These are phyloP conservation scores for Pocillopora meandrina DNA, from an alignment of 92 coral and sea anemone genomes.

Conservation along the genomic window DNA sequence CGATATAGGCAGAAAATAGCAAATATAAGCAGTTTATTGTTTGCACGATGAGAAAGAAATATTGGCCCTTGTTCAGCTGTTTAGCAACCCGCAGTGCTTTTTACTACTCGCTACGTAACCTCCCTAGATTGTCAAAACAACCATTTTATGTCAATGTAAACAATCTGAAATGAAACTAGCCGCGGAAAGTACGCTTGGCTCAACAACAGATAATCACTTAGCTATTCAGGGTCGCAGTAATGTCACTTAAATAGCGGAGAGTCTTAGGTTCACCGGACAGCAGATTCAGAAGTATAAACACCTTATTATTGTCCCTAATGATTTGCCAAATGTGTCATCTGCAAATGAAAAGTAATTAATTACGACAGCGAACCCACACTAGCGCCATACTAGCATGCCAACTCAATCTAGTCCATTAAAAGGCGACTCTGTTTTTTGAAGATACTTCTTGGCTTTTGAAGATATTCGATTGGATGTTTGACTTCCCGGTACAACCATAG, in stretches of 20 bases:
- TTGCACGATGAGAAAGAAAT: constrained; percentile 36
- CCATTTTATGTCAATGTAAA: constrained; percentile 49
- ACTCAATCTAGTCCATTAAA: constrained; percentile 18
- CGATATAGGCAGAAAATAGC: constrained; percentile 48
- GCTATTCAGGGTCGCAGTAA: constrained; percentile 17
- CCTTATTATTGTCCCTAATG: constrained; percentile 94
- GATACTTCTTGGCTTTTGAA: constrained; percentile 1
- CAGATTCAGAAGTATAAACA: constrained; percentile 79
- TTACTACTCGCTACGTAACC: constrained; percentile 41
- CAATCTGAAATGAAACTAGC: constrained; percentile 39
- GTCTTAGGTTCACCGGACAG: constrained; percentile 39
- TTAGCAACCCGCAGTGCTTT: constrained; percentile 50
- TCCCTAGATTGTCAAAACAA: constrained; percentile 43
- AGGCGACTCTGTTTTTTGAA: constrained; percentile 20
- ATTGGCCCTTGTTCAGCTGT: constrained; percentile 48
- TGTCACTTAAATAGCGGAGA: constrained; percentile 44
- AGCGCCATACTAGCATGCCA: constrained; percentile 66
- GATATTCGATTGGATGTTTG: constrained; percentile 32
- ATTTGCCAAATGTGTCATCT: constrained; percentile 89
- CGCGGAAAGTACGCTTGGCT: constrained; percentile 42
- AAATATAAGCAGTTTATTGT: constrained; percentile 49
- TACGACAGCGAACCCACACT: constrained; percentile 69
- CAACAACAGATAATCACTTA: constrained; percentile 31
- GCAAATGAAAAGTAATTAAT: constrained; percentile 80
- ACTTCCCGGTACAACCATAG: constrained; percentile 12